Conservation (phyloP, 2,113 vertebrate genomes). For the Grammomys surdaster region DNA sequence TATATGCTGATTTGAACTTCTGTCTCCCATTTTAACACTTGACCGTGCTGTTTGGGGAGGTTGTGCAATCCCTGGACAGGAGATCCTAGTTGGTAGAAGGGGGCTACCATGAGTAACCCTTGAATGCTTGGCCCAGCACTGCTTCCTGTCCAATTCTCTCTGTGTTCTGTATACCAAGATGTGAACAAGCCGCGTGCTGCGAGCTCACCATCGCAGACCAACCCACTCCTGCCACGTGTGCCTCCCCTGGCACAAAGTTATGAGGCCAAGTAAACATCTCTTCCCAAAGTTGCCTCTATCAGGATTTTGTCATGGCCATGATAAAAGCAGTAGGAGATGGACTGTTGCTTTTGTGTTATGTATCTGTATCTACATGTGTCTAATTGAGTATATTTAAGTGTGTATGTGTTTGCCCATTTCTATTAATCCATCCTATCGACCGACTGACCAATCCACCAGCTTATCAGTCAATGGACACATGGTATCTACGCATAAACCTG, state of each 20-base stretch:
- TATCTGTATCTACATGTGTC: fast-evolving
- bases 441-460: neutral
- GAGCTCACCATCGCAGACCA: too few species aligned
- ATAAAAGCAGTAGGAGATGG: too few species aligned
- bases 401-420: neutral
- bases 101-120: too few species aligned
- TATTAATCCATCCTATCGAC: neutral
- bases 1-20: fast-evolving
- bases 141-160: neutral
- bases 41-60: neutral
- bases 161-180: neutral
- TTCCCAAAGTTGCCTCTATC: neutral
- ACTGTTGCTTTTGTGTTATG: neutral
- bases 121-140: neutral
- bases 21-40: too few species aligned
- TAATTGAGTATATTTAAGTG: neutral
- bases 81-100: neutral
- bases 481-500: neutral
- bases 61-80: neutral
- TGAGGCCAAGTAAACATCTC: neutral
- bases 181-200: neutral
- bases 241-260: neutral
- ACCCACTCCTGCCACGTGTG: neutral
- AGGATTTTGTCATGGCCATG: neutral
- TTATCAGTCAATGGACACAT: neutral